Evolutionary conservation across 1,140 invertebrate species (phyloP), one percentile per base, ranked within the genome.

Genomic region (Himalopsyche phryganea): DNA sequence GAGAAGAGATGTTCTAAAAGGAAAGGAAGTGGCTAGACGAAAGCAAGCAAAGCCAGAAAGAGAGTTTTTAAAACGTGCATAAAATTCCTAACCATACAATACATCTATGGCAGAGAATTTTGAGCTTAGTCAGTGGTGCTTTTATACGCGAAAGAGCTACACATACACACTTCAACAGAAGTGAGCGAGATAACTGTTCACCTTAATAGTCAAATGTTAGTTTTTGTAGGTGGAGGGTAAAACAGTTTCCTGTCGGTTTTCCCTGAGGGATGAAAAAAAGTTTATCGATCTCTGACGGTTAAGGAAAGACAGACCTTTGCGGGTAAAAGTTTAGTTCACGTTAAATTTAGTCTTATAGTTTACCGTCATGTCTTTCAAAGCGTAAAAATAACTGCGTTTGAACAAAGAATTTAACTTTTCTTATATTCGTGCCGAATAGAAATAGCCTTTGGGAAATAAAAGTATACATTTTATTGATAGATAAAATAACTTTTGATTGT

Each of bases 41-140:
- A 40, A 40, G 15, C 38, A 15, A 40, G 38, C 38, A n/a, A 40
- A 40, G 11, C 11, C 11, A 13, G 23, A 28, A 40, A 15, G 38
- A 40, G 38, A 40, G 38, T 40, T 40, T 15, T 40, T 5, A 40
- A 40, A 40, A 40, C 38, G 38, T 40, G 38, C 11, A 40, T 40
- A 40, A 40, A 40, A 40, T 40, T 40, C 38, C 38, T 40, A 40
- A 40, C 38, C 15, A 40, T 40, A 40, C 38, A 40, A 40, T 15
- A 40, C 38, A 11, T 15, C 15, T 28, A 28, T 28, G 23, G 23
- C 3, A 3, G 9, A 28, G 23, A 28, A 11, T 15, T 40, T 40
- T 15, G 38, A 40, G 15, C 38, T 40, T 15, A 40, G 38, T 40
- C 11, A 40, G 15, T 40, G 15, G 15, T 11, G 38, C 15, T 40